phyloP scores from a whole-genome alignment of 1,140 invertebrate genomes.

The Drosophila sproati region DNA sequence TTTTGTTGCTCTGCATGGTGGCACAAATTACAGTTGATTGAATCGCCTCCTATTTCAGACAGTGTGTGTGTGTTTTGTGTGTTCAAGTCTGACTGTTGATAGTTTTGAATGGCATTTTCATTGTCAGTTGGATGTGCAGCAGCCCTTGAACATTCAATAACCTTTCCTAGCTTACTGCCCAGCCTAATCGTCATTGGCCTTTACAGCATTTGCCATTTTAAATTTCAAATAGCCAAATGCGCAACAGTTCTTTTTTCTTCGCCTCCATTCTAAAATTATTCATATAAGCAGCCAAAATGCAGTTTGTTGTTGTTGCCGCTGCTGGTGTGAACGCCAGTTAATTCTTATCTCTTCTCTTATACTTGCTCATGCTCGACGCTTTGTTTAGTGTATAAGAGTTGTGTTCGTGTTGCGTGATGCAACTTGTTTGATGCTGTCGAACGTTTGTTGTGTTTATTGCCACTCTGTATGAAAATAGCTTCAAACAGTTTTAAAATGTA shows the following conservation, averaged over 20 bases:
- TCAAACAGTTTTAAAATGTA: not conserved
- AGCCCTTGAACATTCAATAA: constrained; percentile 43
- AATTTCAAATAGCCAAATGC: constrained; percentile 1
- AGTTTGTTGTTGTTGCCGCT: not conserved
- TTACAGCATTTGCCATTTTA: constrained; percentile 6
- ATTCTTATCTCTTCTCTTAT: constrained; percentile 16
- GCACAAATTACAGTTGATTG: constrained; percentile 33
- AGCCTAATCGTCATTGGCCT: constrained; percentile 12
- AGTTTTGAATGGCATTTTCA: constrained; percentile 48
- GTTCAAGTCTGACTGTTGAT: constrained; percentile 4
- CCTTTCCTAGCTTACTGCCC: constrained; percentile 23
- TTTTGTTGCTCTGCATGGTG: constrained; percentile 7
- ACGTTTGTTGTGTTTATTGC: constrained; percentile 4
- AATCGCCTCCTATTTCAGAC: constrained; percentile 13
- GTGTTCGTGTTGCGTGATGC: not conserved
- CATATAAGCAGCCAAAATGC: not conserved
- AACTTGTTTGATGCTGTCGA: constrained; percentile 34
- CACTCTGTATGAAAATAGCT: not conserved
- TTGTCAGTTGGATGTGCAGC: constrained; percentile 50
- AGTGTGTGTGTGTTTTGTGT: constrained; percentile 9
- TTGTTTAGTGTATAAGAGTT: constrained; percentile 28
- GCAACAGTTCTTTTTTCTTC: constrained; percentile 9
- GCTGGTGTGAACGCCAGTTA: not conserved
- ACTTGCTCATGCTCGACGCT: not conserved
- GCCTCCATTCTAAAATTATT: not conserved